Base-by-base conservation (phyloP, 2,888 invertebrate species). In the Fabriciana adippe region DNA sequence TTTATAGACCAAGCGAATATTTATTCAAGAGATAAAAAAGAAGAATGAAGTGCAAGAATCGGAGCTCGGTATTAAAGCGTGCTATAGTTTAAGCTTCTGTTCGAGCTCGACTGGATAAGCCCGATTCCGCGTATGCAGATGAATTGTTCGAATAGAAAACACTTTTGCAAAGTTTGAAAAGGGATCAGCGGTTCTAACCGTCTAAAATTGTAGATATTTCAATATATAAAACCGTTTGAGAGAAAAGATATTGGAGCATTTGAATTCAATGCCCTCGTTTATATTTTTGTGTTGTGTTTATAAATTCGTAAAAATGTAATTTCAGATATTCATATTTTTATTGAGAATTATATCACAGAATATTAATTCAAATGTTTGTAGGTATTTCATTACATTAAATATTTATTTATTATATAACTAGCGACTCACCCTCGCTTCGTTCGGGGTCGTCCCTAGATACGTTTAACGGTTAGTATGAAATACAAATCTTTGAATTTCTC, bases 31-130 rank as follows among this genome's bases (percentile, higher is more conserved):
- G 48, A 60, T 62, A 50, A 66, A 54, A 16, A 16, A 60, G 21
- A 67, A 55, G 15, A 63, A 56, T 64, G 41, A 13, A 67, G 55
- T 55, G 31, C 51, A 64, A 47, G 16, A 60, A 4, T 6, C 35
- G n/a, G 5, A 48, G n/a, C 5, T n/a, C 48, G 60, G 16, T 26
- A 48, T 59, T 59, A 48, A 26, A 48, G 48, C 15, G 21, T 15
- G n/a, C 59, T 26, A 59, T 13, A 13, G 26, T 59, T 59, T 13
- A 26, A 59, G 45, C 13, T 11, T 13, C 26, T 47, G 11, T 59
- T 57, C 15, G 47, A 47, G 21, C 21, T 48, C 26, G 3, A 48
- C 59, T 31, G 5, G 26, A 26, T 48, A 59, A 48, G 55, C 55
- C 16, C 16, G 35, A 55, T 59, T 5, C 2, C 48, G 59, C n/a